These are phyloP conservation scores for Drosophila auraria DNA, from an alignment of 1,140 invertebrate species.

Conservation along the genomic window DNA sequence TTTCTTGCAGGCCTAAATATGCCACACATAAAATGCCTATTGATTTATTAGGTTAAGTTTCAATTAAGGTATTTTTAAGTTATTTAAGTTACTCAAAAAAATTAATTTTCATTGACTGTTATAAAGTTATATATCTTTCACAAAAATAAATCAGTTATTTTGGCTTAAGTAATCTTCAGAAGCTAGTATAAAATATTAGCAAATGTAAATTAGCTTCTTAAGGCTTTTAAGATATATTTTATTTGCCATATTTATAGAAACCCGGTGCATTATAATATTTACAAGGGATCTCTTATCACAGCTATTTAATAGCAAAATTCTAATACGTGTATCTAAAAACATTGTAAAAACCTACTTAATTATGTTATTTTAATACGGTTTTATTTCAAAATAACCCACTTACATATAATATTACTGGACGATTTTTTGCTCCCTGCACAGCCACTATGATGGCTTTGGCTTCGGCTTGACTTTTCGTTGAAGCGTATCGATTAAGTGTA, in stretches of 20 bases:
- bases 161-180: neutral
- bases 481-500: conserved; percentile 79
- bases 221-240: neutral
- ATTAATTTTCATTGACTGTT: neutral
- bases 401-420: no score
- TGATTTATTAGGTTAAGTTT: no score
- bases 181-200: no score
- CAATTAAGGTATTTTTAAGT: fast-evolving
- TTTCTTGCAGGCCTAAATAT: neutral
- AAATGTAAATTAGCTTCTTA: neutral
- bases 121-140: neutral
- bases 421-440: conserved; percentile 6
- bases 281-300: neutral
- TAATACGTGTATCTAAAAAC: no score
- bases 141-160: neutral
- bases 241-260: neutral
- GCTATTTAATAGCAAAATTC: fast-evolving
- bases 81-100: neutral
- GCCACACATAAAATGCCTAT: no score
- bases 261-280: no score
- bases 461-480: conserved; percentile 62
- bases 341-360: no score
- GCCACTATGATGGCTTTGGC: conserved; percentile 44
- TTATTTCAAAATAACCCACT: no score
- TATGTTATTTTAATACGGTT: no score